Evolutionary conservation across 2,113 vertebrate genomes (phyloP), one percentile per base, ranked within the genome.

Genomic region (Siphamia tubifer): DNA sequence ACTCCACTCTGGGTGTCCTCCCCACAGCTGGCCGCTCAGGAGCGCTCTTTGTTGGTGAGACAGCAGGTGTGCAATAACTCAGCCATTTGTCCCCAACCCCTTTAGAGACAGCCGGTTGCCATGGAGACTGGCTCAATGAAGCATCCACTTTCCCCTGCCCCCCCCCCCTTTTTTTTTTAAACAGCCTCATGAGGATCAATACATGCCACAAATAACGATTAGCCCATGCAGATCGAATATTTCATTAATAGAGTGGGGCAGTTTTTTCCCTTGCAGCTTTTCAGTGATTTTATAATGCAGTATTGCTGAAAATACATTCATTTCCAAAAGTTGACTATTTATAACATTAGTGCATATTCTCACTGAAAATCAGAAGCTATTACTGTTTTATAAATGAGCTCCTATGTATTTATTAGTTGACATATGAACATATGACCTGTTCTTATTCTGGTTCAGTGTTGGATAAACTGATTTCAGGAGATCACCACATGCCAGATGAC

Each of bases 91-190:
- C 73, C 84, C 81, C 74, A 68, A 60, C 79, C 84, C 78, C 47
- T 68, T 76, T 54, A 52, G 55, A 82, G 83, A 84, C 83, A 43
- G 81, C 79, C 85, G 74, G 89, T 92, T 87, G 76, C 88, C 86
- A 91, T 90, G 87, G 88, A 81, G 76, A 92, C 87, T 47, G 55
- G 73, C 83, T 89, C 79, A 84, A 72, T 81, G 83, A 79, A 77
- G 69, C 85, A 84, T 85, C 77, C 71, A 71, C 69, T 45, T 15
- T 5, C 27, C 34, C 68, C 57, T 49, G 8, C 30, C n/a, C 11
- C 55, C 19, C 43, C 36, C 4, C 32, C 53, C 32, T 47, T 20
- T n/a, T n/a, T n/a, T n/a, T n/a, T 31, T 30, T 52, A 74, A 64
- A 62, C 31, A 53, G 68, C 44, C 63, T 81, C 60, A 53, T 23